Evolutionary conservation across 1,140 invertebrate genomes (phyloP), one percentile per base, ranked within the genome.

Genomic region (Meloidogyne hapla): DNA sequence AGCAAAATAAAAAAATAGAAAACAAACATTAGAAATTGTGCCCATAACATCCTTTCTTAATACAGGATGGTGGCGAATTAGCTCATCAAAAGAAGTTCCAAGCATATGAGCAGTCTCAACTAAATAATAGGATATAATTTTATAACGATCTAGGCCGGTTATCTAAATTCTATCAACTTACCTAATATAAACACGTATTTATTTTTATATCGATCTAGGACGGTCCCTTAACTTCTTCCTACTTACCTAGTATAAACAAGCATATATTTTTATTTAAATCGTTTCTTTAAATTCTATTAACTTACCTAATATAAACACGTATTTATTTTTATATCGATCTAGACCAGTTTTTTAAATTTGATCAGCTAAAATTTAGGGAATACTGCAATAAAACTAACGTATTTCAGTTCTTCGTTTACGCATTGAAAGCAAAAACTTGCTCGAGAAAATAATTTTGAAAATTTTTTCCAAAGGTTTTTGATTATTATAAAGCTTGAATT

Each of bases 21-120:
- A 15, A 56, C 23, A 63, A 38, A 83, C 79, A 15, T 82, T 61
- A 21, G 70, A 75, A 70, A 81, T 63, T 15, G 79, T 65, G 25
- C n/a, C 38, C n/a, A 84, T 83, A 13, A 82, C n/a, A 45, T 84
- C 80, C 18, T 79, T 82, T 42, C 81, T 38, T 9, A 95, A 88
- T 76, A 92, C 93, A 1, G 94, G 94, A 87, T 95, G 94, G 87
- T 95, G 94, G 75, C 94, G 90, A 92, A 95, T 94, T 1, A 95
- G 84, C 87, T 95, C 94, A 87, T 95, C 94, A 93, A 95, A 94
- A 1, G 93, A 92, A 89, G 92, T 94, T 26, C 94, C 94, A 21
- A 95, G 88, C 89, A 93, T 94, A 26, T 92, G 92, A 6, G 94
- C 93, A n/a, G 93, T 94, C 84, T 94, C 94, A 28, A 88, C 88